These are phyloP conservation scores for Anhinga rufa DNA, from an alignment of 2,113 vertebrate genomes.

Conservation along the genomic window DNA sequence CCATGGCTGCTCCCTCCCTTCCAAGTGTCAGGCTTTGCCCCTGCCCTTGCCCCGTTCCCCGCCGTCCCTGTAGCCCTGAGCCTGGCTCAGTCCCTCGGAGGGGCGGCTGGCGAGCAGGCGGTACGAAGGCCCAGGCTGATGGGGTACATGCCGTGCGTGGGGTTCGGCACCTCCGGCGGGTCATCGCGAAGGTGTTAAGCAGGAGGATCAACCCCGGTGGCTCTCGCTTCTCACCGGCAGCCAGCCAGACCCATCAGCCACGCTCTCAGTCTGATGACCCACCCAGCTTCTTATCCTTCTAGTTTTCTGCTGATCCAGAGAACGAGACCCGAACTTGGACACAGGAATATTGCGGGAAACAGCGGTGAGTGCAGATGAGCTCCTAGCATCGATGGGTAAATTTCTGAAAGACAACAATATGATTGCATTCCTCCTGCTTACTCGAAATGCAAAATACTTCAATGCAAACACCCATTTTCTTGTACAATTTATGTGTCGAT, in stretches of 20 bases:
- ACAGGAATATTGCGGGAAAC: fast-evolving
- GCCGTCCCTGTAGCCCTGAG: background rate
- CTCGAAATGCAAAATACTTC: background rate
- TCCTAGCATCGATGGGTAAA: fast-evolving
- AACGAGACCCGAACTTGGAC: fast-evolving
- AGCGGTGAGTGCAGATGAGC: fast-evolving
- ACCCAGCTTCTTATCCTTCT: fast-evolving
- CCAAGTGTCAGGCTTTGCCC: background rate
- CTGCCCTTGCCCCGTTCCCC: background rate
- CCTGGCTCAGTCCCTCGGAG: too few species aligned
- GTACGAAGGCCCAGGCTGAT: background rate
- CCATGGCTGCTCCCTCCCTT: background rate
- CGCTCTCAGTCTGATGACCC: fast-evolving
- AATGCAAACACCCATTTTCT: fast-evolving
- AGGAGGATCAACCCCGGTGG: background rate
- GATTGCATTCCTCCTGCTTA: fast-evolving
- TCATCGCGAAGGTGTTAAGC: background rate
- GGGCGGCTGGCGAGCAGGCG: too few species aligned
- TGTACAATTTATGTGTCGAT: fast-evolving
- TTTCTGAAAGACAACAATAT: fast-evolving
- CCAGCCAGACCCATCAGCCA: fast-evolving
- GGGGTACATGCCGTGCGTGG: too few species aligned
- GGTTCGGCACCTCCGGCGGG: too few species aligned
- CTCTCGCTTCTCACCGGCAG: background rate
- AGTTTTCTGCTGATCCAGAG: fast-evolving